phyloP scores from a whole-genome alignment of 30 jellyfish, hydroid and myxozoan species.

The Catostylus mosaicus region DNA sequence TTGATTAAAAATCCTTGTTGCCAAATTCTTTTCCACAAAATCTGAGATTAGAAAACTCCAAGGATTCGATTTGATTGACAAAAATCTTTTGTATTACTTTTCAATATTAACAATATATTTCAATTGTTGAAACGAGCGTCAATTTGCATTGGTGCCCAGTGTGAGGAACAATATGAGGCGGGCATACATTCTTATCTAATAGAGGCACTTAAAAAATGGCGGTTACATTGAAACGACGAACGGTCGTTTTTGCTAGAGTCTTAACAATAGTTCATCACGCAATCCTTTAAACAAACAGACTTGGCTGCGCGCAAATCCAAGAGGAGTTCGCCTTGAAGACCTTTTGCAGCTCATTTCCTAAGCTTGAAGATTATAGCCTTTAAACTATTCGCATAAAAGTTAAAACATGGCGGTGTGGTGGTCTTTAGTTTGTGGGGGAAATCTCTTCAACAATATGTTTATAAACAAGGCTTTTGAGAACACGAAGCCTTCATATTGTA shows the following conservation, averaged over 20 bases:
- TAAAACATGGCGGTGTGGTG: background rate
- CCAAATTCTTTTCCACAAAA: no score
- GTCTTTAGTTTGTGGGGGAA: background rate
- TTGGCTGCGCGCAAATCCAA: background rate
- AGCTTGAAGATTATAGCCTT: background rate
- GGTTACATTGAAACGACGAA: no score
- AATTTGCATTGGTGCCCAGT: background rate
- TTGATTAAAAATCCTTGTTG: no score
- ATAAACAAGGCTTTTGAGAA: background rate
- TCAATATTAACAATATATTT: no score
- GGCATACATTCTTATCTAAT: background rate
- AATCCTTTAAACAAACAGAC: no score
- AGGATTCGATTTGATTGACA: no score
- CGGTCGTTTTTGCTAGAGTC: no score
- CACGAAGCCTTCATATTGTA: background rate
- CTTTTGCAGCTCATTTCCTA: background rate
- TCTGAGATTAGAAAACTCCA: no score
- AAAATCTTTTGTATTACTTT: no score
- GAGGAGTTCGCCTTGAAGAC: background rate
- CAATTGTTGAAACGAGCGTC: no score
- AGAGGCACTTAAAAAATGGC: background rate
- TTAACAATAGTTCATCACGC: no score
- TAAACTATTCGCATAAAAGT: background rate
- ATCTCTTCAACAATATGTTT: conserved; percentile 3
- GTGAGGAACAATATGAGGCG: background rate